phyloP scores from a whole-genome alignment of 2,888 invertebrate genomes.

The Melikaiella ostensackeni region DNA sequence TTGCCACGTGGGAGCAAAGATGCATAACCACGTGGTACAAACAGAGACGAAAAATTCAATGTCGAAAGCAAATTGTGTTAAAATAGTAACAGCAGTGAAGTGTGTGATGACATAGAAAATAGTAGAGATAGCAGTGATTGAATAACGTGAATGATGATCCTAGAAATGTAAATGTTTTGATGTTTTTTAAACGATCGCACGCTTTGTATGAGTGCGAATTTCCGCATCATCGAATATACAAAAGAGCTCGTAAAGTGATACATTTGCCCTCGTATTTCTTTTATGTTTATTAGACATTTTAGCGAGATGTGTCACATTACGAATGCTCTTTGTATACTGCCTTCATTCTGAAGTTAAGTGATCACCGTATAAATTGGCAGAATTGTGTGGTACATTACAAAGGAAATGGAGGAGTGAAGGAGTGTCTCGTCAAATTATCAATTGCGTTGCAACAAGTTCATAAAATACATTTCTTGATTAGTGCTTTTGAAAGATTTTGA shows the following conservation, averaged over 20 bases:
- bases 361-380: constrained; percentile 14
- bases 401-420: constrained; percentile 18
- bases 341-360: constrained; percentile 4
- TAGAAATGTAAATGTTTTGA: constrained; percentile 13
- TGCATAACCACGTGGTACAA: constrained; percentile 46
- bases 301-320: constrained; percentile 8
- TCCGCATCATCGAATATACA: background rate
- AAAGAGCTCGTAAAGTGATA: constrained; percentile 10
- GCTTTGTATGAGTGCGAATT: constrained; percentile 1
- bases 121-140: constrained; percentile 5
- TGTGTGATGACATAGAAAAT: constrained; percentile 28
- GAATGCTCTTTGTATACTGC: constrained; percentile 3
- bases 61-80: constrained; percentile 48
- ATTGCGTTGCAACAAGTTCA: constrained; percentile 22
- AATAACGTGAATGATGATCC: constrained; percentile 21
- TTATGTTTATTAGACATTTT: background rate
- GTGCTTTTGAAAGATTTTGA: background rate
- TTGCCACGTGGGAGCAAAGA: constrained; percentile 38
- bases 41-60: constrained; percentile 41
- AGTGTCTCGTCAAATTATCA: constrained; percentile 30
- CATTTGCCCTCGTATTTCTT: background rate
- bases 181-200: constrained; percentile 26
- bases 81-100: constrained; percentile 43
- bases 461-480: background rate
- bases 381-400: constrained; percentile 16